phyloP scores from a whole-genome alignment of 2,797 vertebrate genomes.

The Chaenodraco wilsoni region DNA sequence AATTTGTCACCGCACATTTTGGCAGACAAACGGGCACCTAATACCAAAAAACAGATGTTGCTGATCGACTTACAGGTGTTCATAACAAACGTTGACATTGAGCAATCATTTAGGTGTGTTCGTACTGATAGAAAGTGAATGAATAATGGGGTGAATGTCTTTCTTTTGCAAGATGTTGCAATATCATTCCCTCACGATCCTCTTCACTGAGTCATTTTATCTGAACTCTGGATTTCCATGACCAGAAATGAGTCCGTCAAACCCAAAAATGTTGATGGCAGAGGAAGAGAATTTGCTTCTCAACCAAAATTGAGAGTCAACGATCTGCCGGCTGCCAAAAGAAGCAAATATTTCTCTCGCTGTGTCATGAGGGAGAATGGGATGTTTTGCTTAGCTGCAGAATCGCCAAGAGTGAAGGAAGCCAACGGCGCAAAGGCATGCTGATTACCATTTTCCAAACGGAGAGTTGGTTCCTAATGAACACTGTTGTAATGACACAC shows the following conservation, averaged over 20 bases:
- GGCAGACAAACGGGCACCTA: slow-evolving; percentile 65
- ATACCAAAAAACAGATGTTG: slow-evolving; percentile 62
- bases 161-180: slow-evolving; percentile 26
- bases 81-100: slow-evolving; percentile 19
- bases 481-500: slow-evolving; percentile 36
- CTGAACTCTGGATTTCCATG: slow-evolving; percentile 45
- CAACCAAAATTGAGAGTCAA: slow-evolving; percentile 65
- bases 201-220: slow-evolving; percentile 48
- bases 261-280: slow-evolving; percentile 61
- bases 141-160: slow-evolving; percentile 3
- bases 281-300: slow-evolving; percentile 58
- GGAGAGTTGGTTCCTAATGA: slow-evolving; percentile 56
- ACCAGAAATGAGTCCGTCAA: slow-evolving; percentile 51
- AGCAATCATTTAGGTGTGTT: slow-evolving; percentile 24
- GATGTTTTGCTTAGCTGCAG: slow-evolving; percentile 69
- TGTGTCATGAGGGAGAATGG: slow-evolving; percentile 71
- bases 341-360: slow-evolving; percentile 71
- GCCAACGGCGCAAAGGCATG: slow-evolving; percentile 53
- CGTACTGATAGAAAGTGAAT: slow-evolving; percentile 17
- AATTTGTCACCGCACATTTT: slow-evolving; percentile 64
- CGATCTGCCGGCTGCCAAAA: slow-evolving; percentile 64
- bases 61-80: slow-evolving; percentile 62
- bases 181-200: slow-evolving; percentile 30
- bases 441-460: slow-evolving; percentile 64
- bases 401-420: slow-evolving; percentile 58